Conservation (phyloP, 2,113 vertebrate genomes). For the Chelonoidis abingdonii region DNA sequence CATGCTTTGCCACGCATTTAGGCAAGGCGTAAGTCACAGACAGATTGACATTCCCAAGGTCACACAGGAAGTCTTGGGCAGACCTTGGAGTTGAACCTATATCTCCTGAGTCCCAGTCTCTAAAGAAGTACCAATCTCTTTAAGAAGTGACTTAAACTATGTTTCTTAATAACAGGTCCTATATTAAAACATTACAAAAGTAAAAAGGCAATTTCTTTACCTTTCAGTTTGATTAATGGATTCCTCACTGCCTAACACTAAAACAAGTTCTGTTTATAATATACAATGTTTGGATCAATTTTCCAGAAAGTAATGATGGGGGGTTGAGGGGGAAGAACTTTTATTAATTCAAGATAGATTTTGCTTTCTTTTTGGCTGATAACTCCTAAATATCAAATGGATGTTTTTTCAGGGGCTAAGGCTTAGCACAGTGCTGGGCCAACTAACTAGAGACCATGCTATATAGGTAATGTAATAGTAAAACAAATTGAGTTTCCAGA, state of each 20-base stretch:
- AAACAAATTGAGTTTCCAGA: constrained; percentile 53
- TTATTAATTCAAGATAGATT: constrained; percentile 44
- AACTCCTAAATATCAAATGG: constrained; percentile 34
- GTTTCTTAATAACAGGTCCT: constrained; percentile 65
- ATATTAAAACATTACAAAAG: constrained; percentile 67
- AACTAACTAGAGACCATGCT: constrained; percentile 40
- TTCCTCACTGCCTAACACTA: constrained; percentile 53
- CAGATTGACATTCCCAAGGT: constrained; percentile 48
- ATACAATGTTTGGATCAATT: not conserved
- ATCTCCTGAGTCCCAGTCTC: constrained; percentile 24
- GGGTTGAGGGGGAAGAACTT: not conserved
- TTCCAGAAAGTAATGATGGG: constrained; percentile 34
- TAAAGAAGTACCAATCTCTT: not conserved
- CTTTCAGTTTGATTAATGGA: constrained; percentile 73
- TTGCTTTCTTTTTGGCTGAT: not conserved
- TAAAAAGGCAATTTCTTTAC: constrained; percentile 73
- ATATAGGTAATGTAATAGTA: constrained; percentile 42
- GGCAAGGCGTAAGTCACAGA: not conserved
- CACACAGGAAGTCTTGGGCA: constrained; percentile 28
- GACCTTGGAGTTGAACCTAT: not conserved
- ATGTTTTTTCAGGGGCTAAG: constrained; percentile 25
- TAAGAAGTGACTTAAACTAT: constrained; percentile 34
- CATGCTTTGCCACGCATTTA: not conserved
- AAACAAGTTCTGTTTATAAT: constrained; percentile 52
- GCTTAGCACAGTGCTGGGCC: not conserved